These are phyloP conservation scores for Mirounga angustirostris DNA, from an alignment of 2,113 vertebrate species.

Conservation along the genomic window DNA sequence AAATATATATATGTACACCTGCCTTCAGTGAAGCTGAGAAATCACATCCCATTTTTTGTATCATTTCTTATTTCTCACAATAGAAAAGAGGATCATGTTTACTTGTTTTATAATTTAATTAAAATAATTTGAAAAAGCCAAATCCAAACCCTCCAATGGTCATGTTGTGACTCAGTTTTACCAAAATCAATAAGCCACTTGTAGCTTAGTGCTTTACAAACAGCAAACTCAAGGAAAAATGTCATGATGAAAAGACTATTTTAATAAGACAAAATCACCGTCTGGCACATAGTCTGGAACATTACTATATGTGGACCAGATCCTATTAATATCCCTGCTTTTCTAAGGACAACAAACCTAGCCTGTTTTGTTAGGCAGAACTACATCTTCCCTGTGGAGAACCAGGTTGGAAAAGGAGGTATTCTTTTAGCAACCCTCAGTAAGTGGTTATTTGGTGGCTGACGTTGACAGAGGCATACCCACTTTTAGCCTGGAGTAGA, in stretches of 20 bases:
- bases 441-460: conserved; percentile 64
- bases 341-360: conserved; percentile 74
- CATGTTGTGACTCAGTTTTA: conserved; percentile 31
- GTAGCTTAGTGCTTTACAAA: conserved; percentile 66
- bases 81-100: not conserved
- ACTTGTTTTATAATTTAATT: conserved; percentile 11
- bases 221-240: conserved; percentile 55
- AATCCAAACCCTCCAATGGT: not conserved
- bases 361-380: not conserved
- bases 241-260: conserved; percentile 72
- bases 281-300: conserved; percentile 64
- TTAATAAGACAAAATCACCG: conserved; percentile 62
- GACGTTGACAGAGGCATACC: conserved; percentile 54
- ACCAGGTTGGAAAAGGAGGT: conserved; percentile 55
- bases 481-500: conserved; percentile 68
- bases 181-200: conserved; percentile 60
- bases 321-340: conserved; percentile 77
- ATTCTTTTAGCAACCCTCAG: not conserved
- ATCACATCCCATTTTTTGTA: not conserved
- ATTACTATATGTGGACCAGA: conserved; percentile 53
- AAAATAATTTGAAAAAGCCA: conserved; percentile 19
- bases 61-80: conserved; percentile 50
- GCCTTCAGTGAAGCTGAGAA: not conserved
- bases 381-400: conserved; percentile 38
- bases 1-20: not conserved